Conservation (phyloP, 2,888 invertebrate genomes). For the Anarsia innoxiella region DNA sequence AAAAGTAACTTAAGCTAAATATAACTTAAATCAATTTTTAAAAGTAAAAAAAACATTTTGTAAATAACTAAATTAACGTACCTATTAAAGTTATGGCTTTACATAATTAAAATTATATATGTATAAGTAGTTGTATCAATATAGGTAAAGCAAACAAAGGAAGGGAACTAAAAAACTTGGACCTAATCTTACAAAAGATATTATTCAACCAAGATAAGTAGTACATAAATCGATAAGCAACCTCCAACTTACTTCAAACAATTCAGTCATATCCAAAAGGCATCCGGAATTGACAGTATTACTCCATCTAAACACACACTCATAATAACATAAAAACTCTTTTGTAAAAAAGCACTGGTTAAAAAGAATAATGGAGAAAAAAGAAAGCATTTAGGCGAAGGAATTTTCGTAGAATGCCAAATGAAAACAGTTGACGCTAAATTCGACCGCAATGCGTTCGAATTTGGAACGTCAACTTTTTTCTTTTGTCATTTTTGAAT, state of each 20-base stretch:
- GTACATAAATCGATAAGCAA: constrained; percentile 27
- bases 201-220: constrained; percentile 7
- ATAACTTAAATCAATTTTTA: no score
- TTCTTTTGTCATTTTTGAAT: constrained; percentile 20
- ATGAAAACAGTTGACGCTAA: constrained; percentile 17
- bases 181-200: constrained; percentile 10
- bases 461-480: constrained; percentile 10
- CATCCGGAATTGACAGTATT: constrained; percentile 32
- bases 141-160: no score
- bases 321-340: constrained; percentile 9
- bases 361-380: constrained; percentile 12
- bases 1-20: not conserved
- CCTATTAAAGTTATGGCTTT: no score
- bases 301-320: constrained; percentile 11
- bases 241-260: constrained; percentile 30
- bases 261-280: constrained; percentile 32
- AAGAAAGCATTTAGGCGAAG: constrained; percentile 23
- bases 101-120: no score
- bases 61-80: no score
- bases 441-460: constrained; percentile 16
- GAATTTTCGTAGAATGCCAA: constrained; percentile 22
- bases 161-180: no score
- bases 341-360: constrained; percentile 12
- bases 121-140: no score
- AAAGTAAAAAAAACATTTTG: no score